These are phyloP conservation scores for Archegozetes longisetosus DNA, from an alignment of 1,140 invertebrate genomes.

Conservation along the genomic window DNA sequence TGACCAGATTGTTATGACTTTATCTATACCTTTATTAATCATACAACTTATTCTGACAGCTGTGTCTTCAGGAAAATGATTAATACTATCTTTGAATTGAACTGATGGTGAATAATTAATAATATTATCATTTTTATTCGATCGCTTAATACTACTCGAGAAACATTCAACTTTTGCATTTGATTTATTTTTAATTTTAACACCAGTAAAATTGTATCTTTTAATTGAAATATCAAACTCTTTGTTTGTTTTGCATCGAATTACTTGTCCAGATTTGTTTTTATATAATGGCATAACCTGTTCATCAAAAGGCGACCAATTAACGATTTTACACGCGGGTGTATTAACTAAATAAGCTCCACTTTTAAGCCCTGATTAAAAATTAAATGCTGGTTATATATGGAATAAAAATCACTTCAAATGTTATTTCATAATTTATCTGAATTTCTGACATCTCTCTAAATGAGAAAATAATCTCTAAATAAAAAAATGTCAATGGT, in stretches of 20 bases:
- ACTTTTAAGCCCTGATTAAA: neutral
- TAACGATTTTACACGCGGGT: neutral
- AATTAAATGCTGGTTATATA: no score
- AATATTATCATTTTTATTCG: neutral
- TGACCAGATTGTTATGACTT: neutral
- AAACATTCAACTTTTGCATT: neutral
- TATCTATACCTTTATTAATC: neutral
- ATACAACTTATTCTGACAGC: neutral
- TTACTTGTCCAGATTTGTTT: neutral
- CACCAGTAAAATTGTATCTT: neutral
- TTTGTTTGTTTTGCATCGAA: neutral
- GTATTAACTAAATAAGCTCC: neutral
- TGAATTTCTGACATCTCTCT: no score
- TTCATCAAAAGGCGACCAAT: neutral
- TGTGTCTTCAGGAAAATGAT: neutral
- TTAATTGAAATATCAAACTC: neutral
- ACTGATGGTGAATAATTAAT: neutral
- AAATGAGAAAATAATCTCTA: no score
- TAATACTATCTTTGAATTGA: neutral
- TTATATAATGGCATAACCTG: neutral
- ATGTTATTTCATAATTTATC: no score
- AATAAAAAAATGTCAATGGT: no score
- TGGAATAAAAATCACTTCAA: no score
- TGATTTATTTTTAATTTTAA: neutral
- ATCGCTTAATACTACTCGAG: neutral